Evolutionary conservation across 1,140 invertebrate species (phyloP).

Genomic region (Pristionchus pacificus): DNA sequence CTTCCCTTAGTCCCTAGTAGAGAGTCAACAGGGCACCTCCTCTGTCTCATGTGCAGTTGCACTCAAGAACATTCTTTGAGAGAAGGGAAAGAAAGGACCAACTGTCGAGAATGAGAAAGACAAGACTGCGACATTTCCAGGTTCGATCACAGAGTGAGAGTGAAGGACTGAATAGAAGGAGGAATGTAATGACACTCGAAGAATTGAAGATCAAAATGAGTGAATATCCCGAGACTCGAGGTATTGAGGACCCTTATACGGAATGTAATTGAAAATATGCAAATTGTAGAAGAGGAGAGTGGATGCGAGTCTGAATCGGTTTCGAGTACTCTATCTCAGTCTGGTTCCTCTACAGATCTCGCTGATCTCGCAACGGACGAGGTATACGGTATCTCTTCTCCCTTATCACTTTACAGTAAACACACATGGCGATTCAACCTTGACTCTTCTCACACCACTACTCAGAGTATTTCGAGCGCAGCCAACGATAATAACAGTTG

Average conservation of each 20-base stretch:
- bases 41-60: too few relatives aligned
- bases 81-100: too few relatives aligned
- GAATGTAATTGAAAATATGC: conserved; percentile 14
- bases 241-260: neutral
- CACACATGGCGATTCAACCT: too few relatives aligned
- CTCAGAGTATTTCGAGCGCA: too few relatives aligned
- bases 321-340: conserved; percentile 8
- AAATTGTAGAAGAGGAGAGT: conserved; percentile 1
- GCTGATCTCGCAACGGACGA: conserved; percentile 1
- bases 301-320: neutral
- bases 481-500: too few relatives aligned
- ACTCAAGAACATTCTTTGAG: too few relatives aligned
- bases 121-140: conserved; percentile 29
- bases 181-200: conserved; percentile 16
- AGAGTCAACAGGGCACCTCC: too few relatives aligned
- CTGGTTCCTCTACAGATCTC: conserved; percentile 7
- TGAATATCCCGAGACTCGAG: neutral
- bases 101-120: too few relatives aligned
- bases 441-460: too few relatives aligned
- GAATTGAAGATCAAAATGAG: conserved; percentile 14
- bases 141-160: conserved; percentile 37
- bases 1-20: too few relatives aligned
- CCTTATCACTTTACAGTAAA: too few relatives aligned
- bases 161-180: conserved; percentile 26
- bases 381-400: too few relatives aligned